Base-by-base conservation (phyloP, 1,140 invertebrate genomes). In the Oreohelix idahoensis region DNA sequence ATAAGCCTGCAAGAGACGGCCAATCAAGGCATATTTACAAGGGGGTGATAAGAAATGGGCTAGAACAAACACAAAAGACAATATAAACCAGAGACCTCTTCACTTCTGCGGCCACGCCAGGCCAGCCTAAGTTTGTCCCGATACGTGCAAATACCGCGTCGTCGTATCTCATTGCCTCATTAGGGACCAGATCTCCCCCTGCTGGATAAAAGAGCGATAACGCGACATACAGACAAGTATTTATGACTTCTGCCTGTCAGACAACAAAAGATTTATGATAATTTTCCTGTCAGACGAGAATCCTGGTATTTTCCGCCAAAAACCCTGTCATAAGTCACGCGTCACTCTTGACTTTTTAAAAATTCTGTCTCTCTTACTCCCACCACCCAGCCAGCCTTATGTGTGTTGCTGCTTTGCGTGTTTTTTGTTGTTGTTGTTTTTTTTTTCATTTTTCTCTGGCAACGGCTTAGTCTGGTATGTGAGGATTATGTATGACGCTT, bases 221-320 rank as follows among this genome's bases (percentile, higher is more conserved):
- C 74, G 11, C 74, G 74, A 76, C 74, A 36, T 76, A 49, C 29
- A 51, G 74, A 39, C 74, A 29, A 32, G 39, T 76, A 76, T 76
- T 76, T 76, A 76, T 36, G 74, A 49, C 74, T 36, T 49, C 42
- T 76, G 74, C 15, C 45, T 76, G 74, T 49, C 74, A 76, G 74
- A 76, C 74, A 35, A 76, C 74, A 76, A 76, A 76, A 76, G 74
- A 76, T 76, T 76, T 76, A 76, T 76, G 74, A 76, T 76, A 76
- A 76, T 76, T 76, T 76, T 51, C 74, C 74, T 51, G 74, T 76
- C 74, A 76, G 20, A 76, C 39, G 74, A 53, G 42, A 76, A 76
- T 76, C 74, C 74, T 76, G 74, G 45, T 49, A 76, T 76, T 76
- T 76, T 76, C 74, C 74, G 39, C 74, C 74, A 49, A 76, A 76